phyloP scores from a whole-genome alignment of 2,797 vertebrate species.

The Erethizon dorsatum region DNA sequence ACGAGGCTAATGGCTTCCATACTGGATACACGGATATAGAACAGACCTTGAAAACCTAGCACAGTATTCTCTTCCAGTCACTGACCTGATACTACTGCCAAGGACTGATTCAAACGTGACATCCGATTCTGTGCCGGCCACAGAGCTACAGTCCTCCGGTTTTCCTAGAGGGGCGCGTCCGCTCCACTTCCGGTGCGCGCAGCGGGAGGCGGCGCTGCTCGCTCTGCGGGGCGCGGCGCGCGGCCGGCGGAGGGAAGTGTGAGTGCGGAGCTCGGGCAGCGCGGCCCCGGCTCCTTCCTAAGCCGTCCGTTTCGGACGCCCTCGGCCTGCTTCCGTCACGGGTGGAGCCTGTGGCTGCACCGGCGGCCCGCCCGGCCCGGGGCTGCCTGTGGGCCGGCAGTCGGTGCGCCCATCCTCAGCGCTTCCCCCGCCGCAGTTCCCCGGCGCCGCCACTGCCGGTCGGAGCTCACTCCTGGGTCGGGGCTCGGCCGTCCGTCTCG shows the following conservation, averaged over 20 bases:
- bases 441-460: neutral
- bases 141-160: conserved; percentile 50
- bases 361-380: neutral
- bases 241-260: neutral
- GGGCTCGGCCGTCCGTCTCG: neutral
- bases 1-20: neutral
- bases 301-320: fast-evolving
- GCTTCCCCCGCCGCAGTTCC: neutral
- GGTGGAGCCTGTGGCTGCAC: no score
- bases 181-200: neutral
- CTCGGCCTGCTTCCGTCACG: no score
- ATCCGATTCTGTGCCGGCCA: neutral
- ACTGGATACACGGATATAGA: neutral
- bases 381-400: neutral
- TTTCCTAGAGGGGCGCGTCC: conserved; percentile 50
- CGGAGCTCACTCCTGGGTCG: neutral
- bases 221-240: fast-evolving
- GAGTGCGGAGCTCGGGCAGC: neutral
- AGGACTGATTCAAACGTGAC: neutral
- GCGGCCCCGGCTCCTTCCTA: neutral
- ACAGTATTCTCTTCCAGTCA: neutral
- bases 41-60: neutral
- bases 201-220: fast-evolving
- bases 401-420: fast-evolving
- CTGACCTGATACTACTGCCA: neutral